A percentile compares a stretch with the other conserved stretches of the same genome.
Evolutionary conservation across 2,888 invertebrate genomes (phyloP).

Genomic region (Argyra leucocephala): DNA sequence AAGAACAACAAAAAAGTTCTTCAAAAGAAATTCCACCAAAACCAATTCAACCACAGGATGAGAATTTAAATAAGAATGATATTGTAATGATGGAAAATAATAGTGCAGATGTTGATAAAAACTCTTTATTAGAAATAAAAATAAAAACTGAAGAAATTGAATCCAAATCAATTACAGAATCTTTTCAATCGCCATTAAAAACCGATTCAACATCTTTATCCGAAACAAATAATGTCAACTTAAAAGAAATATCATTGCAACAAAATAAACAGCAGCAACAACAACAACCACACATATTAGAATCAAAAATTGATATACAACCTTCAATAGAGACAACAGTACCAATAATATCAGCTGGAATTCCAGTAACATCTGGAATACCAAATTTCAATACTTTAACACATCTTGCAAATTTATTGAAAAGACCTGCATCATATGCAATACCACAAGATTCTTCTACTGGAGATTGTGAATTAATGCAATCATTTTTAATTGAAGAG

Average conservation of each 20-base stretch:
- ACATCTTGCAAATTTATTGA: slow-evolving; percentile 37
- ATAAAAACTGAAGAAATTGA: neutral
- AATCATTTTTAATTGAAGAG: slow-evolving; percentile 80
- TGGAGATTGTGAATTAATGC: slow-evolving; percentile 58
- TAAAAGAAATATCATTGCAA: neutral
- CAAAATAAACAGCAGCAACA: neutral
- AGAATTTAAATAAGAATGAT: neutral
- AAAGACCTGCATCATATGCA: slow-evolving; percentile 54
- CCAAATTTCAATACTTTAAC: slow-evolving; percentile 25
- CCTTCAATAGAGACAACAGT: slow-evolving; percentile 12
- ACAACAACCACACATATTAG: slow-evolving; percentile 8
- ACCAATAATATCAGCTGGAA: slow-evolving; percentile 20
- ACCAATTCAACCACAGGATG: neutral
- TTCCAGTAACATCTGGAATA: slow-evolving; percentile 14
- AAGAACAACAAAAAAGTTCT: neutral
- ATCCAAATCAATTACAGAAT: no score
- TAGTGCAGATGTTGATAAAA: neutral
- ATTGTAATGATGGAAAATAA: neutral
- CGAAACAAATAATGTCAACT: neutral
- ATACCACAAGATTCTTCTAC: slow-evolving; percentile 46
- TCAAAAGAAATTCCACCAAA: no score
- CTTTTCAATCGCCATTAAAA: neutral
- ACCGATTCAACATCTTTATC: neutral
- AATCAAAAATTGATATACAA: neutral
- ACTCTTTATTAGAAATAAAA: neutral